Base-by-base conservation (phyloP, 2,888 invertebrate species). In the Eristalis tenax region DNA sequence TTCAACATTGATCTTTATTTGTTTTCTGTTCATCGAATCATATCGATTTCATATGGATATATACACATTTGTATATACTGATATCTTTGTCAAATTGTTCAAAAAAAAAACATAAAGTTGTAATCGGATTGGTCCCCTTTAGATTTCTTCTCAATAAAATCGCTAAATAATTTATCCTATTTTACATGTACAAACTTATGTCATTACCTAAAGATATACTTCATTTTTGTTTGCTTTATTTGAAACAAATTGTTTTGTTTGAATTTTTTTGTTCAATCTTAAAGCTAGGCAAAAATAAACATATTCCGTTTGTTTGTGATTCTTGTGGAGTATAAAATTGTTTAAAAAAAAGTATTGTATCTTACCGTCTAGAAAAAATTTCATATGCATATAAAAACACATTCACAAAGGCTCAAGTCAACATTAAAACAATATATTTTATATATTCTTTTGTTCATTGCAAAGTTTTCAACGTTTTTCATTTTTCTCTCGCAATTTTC, bases 351-450 rank as follows among this genome's bases (percentile, higher is more conserved):
- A 77, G 68, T 64, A 26, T 83, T 65, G 65, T 64, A 68, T 79
- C 50, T 59, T 59, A 59, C 26, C 59, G 26, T 59, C 59, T 59
- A 59, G n/a, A 73, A 57, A 66, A 73, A 61, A 35, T 65, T 43
- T 43, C 50, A 26, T 61, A n/a, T 73, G 78, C 66, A 86, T 59
- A 28, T 59, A 69, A 88, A 82, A 69, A 82, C 61, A 83, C 79
- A 76, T 88, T 83, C 86, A 88, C 92, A 93, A 93, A 93, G 93
- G 93, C 93, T 93, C 93, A 93, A 93, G 93, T 93, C 93, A 93
- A 93, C 93, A 91, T 91, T 90, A 89, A 90, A 91, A 91, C 91
- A 92, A 91, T 90, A 88, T 88, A 89, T 89, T 89, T 89, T 89
- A 89, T 90, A 88, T 90, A 89, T 87, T 50, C 50, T 43, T 68